Evolutionary conservation across 2,113 vertebrate species (phyloP), one percentile per base, ranked within the genome.

Genomic region (Otis tarda): DNA sequence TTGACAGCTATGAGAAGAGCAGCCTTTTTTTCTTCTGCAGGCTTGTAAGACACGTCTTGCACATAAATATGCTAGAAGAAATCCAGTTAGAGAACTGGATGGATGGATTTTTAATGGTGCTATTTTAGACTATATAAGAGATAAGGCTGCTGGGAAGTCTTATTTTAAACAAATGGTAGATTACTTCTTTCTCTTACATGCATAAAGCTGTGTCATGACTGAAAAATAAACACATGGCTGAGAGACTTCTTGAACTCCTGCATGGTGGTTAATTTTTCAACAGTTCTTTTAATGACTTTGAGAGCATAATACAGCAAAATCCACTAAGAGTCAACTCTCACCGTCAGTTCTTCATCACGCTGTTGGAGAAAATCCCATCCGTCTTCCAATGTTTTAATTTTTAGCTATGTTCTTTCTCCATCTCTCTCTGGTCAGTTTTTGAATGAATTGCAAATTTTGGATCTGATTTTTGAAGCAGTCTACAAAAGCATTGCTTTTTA

Each of bases 191-290:
- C 52, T 64, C 68, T 83, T 89, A 56, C 27, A 19, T 41, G 61
- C 83, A 79, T 28, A 91, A 86, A 79, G 53, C 89, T 91, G 77
- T 93, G 87, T 89, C 95, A 84, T 49, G 77, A 84, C 0, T 21
- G 79, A 91, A 92, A 79, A 89, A 96, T 89, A 94, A 93, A 92
- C 33, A 75, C 83, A 84, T 16, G 86, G 77, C 27, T 92, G 95
- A 95, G 81, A 69, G 80, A 84, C 76, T 96, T 83, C 79, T 88
- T 87, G 65, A 86, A 69, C 86, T 92, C 52, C 80, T 87, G 65
- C 45, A 69, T 4, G 9, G 53, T 93, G 45, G 90, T 96, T 94
- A 96, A 95, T 97, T 96, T 97, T 96, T 97, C 80, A 97, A 37
- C 79, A 95, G 92, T 84, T 71, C 61, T 49, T 95, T 94, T 96